A percentile compares a stretch with the other conserved stretches of the same genome.
Evolutionary conservation across 2,888 invertebrate species (phyloP).

Genomic region (Onthophagus sagittarius): DNA sequence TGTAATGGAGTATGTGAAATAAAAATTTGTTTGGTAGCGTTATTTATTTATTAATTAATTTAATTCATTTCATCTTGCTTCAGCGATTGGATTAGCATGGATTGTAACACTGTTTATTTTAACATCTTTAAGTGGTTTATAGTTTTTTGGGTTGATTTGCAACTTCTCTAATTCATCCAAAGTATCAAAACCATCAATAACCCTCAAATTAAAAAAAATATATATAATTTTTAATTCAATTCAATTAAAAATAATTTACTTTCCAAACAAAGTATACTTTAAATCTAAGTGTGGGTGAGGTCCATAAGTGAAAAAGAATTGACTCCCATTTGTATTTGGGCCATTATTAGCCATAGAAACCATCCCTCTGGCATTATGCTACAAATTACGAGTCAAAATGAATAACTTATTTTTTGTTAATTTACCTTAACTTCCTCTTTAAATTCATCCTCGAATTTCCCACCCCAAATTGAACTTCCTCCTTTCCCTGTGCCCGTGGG

Average conservation of each 20-base stretch:
- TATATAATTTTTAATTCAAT: neutral
- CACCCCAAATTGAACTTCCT: conserved; percentile 94
- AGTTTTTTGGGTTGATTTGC: conserved; percentile 91
- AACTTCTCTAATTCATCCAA: conserved; percentile 95
- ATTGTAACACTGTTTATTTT: conserved; percentile 87
- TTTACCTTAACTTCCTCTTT: conserved; percentile 84
- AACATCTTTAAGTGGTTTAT: conserved; percentile 80
- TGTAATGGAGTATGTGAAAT: too few relatives aligned
- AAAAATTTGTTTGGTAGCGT: too few relatives aligned
- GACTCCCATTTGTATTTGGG: conserved; percentile 95
- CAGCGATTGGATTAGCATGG: conserved; percentile 96
- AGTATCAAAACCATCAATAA: conserved; percentile 95
- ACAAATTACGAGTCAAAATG: conserved; percentile 13
- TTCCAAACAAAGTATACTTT: conserved; percentile 96
- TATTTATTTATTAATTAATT: too few relatives aligned
- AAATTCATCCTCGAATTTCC: conserved; percentile 96
- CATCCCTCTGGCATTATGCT: conserved; percentile 84
- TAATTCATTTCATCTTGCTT: conserved; percentile 35
- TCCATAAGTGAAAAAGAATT: conserved; percentile 94
- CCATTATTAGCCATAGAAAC: conserved; percentile 99
- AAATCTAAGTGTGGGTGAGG: conserved; percentile 94
- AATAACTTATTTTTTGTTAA: neutral
- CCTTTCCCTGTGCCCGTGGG: conserved; percentile 95
- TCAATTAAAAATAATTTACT: conserved; percentile 55
- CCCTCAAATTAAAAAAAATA: conserved; percentile 56